phyloP scores from a whole-genome alignment of 2,888 invertebrate species.

The Pristionchus exspectatus region DNA sequence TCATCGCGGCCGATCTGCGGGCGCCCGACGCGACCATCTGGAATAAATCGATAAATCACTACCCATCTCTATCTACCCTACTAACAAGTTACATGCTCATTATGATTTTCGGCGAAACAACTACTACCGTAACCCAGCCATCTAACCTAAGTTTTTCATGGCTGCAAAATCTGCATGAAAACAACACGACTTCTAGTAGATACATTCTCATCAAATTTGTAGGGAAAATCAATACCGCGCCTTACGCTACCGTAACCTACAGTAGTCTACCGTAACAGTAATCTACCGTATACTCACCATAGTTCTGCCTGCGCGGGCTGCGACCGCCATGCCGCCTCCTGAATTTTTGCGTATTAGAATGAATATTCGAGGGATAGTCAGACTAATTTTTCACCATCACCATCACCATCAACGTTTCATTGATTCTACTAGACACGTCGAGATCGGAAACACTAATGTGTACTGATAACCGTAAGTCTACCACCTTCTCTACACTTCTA shows the following conservation, averaged over 20 bases:
- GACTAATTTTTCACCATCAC: neutral
- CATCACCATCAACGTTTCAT: neutral
- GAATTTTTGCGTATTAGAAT: neutral
- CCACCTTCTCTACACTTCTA: too few species aligned
- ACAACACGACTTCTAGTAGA: too few species aligned
- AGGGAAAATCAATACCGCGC: neutral
- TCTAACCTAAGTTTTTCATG: too few species aligned
- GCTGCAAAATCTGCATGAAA: too few species aligned
- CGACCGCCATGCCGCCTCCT: neutral
- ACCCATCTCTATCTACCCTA: neutral
- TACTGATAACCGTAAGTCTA: too few species aligned
- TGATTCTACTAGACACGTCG: neutral
- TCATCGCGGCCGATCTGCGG: neutral
- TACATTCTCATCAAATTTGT: too few species aligned
- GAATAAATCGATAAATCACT: neutral
- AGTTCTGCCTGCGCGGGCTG: neutral
- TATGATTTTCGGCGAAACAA: too few species aligned
- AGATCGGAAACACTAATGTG: too few species aligned
- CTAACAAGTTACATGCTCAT: too few species aligned
- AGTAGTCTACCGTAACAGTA: neutral
- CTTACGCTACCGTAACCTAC: neutral
- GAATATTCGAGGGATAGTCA: neutral
- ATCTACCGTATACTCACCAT: slow-evolving; percentile 24
- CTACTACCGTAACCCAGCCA: neutral
- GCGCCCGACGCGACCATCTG: neutral